Conservation (phyloP, 2,888 invertebrate species). For the Thyatira batis region DNA sequence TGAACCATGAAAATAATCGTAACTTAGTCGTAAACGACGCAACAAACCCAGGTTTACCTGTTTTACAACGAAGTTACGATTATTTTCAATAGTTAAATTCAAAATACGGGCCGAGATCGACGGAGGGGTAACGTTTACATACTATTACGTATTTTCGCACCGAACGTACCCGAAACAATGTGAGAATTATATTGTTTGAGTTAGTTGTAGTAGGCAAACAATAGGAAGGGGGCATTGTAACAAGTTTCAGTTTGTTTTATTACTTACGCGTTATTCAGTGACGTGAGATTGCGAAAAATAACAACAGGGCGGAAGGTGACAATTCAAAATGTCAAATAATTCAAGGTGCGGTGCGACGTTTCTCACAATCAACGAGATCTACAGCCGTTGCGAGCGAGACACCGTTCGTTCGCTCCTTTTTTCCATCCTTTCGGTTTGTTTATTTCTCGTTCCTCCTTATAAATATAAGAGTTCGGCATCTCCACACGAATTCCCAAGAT, state of each 20-base stretch:
- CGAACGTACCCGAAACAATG: constrained; percentile 38
- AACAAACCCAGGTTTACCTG: constrained; percentile 16
- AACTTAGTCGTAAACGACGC: constrained; percentile 16
- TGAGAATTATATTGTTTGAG: constrained; percentile 56
- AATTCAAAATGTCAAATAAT: constrained; percentile 77
- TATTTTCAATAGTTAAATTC: constrained; percentile 32
- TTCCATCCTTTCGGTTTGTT: constrained; percentile 74
- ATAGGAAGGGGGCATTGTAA: constrained; percentile 40
- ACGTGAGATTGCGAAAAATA: constrained; percentile 54
- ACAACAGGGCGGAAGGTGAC: constrained; percentile 62
- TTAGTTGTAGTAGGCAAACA: constrained; percentile 48
- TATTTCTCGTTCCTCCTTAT: constrained; percentile 74
- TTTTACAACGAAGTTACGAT: constrained; percentile 16
- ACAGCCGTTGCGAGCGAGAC: constrained; percentile 58
- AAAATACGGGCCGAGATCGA: constrained; percentile 24
- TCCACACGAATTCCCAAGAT: constrained; percentile 76
- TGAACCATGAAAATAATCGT: constrained; percentile 19
- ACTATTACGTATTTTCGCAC: constrained; percentile 42
- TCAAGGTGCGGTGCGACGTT: constrained; percentile 70
- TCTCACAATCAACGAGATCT: constrained; percentile 78
- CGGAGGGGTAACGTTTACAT: constrained; percentile 34
- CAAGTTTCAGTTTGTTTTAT: constrained; percentile 58
- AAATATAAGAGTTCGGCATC: constrained; percentile 77
- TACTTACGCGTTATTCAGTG: constrained; percentile 53
- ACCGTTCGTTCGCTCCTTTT: constrained; percentile 48